Evolutionary conservation across 2,888 invertebrate genomes (phyloP), one percentile per base, ranked within the genome.

Genomic region (Agrochola circellaris): DNA sequence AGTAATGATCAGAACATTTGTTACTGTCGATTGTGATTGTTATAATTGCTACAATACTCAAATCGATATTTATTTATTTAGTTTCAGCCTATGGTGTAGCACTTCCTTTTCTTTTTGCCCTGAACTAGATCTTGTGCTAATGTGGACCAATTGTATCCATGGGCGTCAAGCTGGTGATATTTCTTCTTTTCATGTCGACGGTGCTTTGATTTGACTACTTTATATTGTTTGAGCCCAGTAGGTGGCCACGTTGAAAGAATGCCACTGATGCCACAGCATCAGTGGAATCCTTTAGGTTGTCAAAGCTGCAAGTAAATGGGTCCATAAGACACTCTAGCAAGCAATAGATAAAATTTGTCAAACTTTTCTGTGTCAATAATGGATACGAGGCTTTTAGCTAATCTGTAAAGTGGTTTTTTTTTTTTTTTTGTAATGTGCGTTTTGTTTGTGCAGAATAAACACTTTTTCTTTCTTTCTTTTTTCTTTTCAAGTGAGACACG

Each of bases 1-100:
- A 34, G 30, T 58, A 67, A 56, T 66, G 15, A 62, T 70, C 15
- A 30, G 11, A 60, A 73, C 73, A 64, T 79, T 88, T 78, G 81
- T 79, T 75, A 48, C 42, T 45, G 65, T 34, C 38, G 48, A 72
- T 38, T 62, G 60, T 26, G n/a, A 69, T 30, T 67, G 66, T 68
- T 45, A 70, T 11, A 34, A 62, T 67, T 51, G 38, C 30, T 67
- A 42, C 0, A 30, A 8, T 11, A 75, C 17, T 56, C 17, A 38
- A 61, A 30, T 38, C 2, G 0, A 4, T 58, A 51, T 62, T 42
- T 26, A 15, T 62, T 45, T 8, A 20, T 20, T 60, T 17, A 23
- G 0, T 62, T 51, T 42, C 9, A 17, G 9, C 9, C 8, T 6
- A 13, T 30, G 9, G 20, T 20, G 6, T 26, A 26, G 26, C 5